Evolutionary conservation across 2,888 invertebrate species (phyloP), one percentile per base, ranked within the genome.

Genomic region (Scaptomyza polygonia): DNA sequence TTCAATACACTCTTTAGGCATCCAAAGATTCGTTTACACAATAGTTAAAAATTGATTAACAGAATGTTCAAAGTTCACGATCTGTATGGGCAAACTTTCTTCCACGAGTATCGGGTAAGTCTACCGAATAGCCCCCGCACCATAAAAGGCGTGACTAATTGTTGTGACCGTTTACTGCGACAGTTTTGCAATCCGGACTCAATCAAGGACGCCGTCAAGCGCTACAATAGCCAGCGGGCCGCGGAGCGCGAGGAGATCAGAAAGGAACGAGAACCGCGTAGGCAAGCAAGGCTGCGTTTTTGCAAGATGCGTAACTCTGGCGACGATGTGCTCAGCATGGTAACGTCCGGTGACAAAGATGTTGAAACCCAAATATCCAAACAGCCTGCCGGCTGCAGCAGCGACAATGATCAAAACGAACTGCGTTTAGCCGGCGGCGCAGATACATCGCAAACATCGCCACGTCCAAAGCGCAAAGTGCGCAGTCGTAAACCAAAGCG

Each of bases 331-430:
- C 45, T 48, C 36, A 30, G 72, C 43, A 67, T 73, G 54, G 77
- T 74, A 0, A 79, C 57, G 1, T 65, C 67, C 5, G 74, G 78
- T 0, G 89, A 89, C 47, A 36, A 59, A 5, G 89, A 89, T n/a
- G 66, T 89, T 21, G 88, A 86, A 44, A 88, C 89, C 0, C 78
- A 81, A 16, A 45, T 89, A 5, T 85, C 88, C 47, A 32, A 32
- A 6, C 44, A 73, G 32, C 36, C 6, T 42, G 39, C 30, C 18
- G 29, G 16, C n/a, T 27, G 29, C 14, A 34, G 14, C 5, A 29
- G 27, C 4, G 25, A n/a, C 0, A 21, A 16, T 8, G 14, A 43
- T 3, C 16, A 62, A 0, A 36, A 34, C 8, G 29, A 8, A 2
- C 8, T 8, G 3, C 79, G 76, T 4, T 40, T 76, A 34, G 21